A percentile compares a stretch with the other conserved stretches of the same genome.
Conservation (phyloP, 2,113 vertebrate species). For the Dipodomys spectabilis region DNA sequence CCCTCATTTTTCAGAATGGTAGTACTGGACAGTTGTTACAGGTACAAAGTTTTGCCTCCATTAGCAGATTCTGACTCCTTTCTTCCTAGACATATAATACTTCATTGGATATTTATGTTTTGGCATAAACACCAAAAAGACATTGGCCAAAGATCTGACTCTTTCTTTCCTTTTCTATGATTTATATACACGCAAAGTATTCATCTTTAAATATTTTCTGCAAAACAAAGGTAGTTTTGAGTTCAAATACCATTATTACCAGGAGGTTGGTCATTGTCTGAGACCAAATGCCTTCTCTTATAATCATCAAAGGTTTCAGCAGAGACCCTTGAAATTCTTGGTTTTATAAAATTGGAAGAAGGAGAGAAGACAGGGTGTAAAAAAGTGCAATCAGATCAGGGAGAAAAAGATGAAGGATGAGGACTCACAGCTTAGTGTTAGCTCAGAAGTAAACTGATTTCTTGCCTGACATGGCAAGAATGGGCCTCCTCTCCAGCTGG, state of each 20-base stretch:
- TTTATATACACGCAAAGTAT: background rate
- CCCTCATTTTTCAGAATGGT: background rate
- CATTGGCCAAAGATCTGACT: background rate
- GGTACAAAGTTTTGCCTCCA: background rate
- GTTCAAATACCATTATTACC: constrained; percentile 1
- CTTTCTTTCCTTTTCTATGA: constrained; percentile 19
- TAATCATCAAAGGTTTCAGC: background rate
- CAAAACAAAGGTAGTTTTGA: constrained; percentile 29
- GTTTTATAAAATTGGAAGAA: background rate
- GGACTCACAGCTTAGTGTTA: background rate
- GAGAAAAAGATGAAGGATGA: constrained; percentile 5
- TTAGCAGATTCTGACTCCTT: constrained; percentile 32
- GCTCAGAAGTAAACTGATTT: constrained; percentile 10
- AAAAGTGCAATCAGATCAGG: background rate
- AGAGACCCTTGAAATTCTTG: background rate
- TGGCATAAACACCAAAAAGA: background rate
- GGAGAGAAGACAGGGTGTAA: background rate
- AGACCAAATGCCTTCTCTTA: constrained; percentile 18
- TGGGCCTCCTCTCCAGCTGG: background rate
- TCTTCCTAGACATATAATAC: constrained; percentile 12
- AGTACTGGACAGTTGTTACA: background rate
- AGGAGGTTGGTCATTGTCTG: background rate
- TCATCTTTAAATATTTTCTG: background rate
- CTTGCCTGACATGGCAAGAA: background rate
- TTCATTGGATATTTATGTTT: background rate